Evolutionary conservation across 2,888 invertebrate genomes (phyloP).

Genomic region (Calephelis perditalis): DNA sequence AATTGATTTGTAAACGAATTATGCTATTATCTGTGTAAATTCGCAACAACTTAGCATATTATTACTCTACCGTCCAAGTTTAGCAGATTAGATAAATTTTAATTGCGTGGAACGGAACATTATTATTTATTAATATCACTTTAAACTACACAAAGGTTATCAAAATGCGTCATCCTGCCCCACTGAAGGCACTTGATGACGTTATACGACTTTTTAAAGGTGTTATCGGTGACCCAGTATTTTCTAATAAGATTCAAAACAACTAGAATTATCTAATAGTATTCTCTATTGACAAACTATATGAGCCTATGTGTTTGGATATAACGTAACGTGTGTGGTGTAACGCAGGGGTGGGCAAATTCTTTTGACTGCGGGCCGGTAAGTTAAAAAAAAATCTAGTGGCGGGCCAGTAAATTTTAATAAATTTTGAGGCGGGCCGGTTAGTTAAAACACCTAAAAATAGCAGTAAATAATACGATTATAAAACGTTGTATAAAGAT

Average conservation of each 20-base stretch:
- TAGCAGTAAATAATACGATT: no score
- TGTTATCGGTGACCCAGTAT: neutral
- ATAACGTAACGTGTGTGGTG: no score
- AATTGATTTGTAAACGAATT: neutral
- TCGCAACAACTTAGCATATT: constrained; percentile 3
- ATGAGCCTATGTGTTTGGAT: no score
- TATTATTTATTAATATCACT: constrained; percentile 9
- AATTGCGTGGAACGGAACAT: neutral
- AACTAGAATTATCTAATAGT: no score
- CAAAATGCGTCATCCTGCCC: constrained; percentile 17
- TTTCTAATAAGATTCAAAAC: neutral
- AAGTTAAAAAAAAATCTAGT: no score
- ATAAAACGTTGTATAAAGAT: no score
- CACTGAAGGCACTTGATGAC: constrained; percentile 8
- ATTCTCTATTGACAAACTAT: no score
- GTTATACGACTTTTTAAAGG: neutral
- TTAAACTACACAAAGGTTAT: constrained; percentile 15
- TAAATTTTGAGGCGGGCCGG: no score
- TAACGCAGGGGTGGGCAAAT: no score
- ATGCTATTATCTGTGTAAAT: neutral
- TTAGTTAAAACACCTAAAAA: no score
- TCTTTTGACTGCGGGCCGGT: no score
- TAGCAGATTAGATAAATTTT: constrained; percentile 5
- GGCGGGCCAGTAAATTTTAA: no score
- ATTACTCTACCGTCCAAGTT: constrained; percentile 8